Evolutionary conservation across 2,797 vertebrate species (phyloP), one percentile per base, ranked within the genome.

Genomic region (Crax fasciolata): DNA sequence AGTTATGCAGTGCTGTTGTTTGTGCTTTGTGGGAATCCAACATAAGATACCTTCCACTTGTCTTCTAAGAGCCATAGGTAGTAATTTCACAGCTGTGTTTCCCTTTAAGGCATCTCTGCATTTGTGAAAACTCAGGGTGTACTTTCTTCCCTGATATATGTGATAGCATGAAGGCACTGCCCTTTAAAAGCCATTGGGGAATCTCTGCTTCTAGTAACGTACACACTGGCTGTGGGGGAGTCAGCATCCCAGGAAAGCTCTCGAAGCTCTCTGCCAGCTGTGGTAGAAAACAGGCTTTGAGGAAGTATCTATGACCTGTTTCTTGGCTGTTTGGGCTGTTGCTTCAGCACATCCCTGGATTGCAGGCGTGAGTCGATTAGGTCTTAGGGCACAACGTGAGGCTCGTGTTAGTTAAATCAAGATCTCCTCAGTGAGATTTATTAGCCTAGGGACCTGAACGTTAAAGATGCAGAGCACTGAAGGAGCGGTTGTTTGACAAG

Each of bases 341-440:
- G 61, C 67, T 90, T 90, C 28, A 62, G n/a, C 2, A 1, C 44
- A 27, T 77, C 23, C 13, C 28, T 84, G 67, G 57, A 73, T 87
- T 49, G 52, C 62, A 38, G 54, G 9, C 73, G 28, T 51, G 65
- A 83, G 28, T 44, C 20, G 11, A 44, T 68, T 59, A 43, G 55
- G 46, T 90, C 16, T 83, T 54, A 75, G 68, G 67, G 74, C 48
- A 41, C n/a, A 39, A 35, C 13, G 30, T 61, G 43, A 76, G 55
- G 30, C 67, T 87, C 13, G 1, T 30, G 35, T 84, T 84, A 70
- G 79, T 90, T 84, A 84, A 87, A 76, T 79, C 49, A 75, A 74
- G 77, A 58, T 76, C 41, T 89, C 84, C 65, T 51, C 35, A 28
- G 19, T 84, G 66, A 82, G 67, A 87, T 89, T 90, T 76, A 67